Conservation (phyloP, 2,888 invertebrate species). For the Lucinisca nassula region DNA sequence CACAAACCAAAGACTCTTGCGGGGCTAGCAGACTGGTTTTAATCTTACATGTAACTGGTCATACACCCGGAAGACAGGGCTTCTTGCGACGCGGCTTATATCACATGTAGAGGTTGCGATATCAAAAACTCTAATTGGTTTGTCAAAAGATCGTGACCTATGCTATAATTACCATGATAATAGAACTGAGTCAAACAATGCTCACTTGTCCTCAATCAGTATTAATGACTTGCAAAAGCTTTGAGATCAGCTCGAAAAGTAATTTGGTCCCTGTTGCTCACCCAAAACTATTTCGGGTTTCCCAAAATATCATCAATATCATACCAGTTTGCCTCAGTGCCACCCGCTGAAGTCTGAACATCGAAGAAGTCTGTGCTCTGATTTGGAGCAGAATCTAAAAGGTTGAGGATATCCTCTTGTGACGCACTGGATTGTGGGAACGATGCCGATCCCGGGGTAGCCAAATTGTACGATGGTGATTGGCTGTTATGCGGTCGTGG, state of each 20-base stretch:
- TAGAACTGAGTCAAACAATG: too few relatives aligned
- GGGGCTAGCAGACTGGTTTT: too few relatives aligned
- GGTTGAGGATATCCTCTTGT: constrained; percentile 92
- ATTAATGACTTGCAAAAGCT: too few relatives aligned
- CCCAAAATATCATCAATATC: constrained; percentile 69
- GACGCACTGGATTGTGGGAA: constrained; percentile 70
- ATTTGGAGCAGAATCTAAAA: constrained; percentile 92
- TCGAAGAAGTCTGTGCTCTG: constrained; percentile 92
- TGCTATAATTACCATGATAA: too few relatives aligned
- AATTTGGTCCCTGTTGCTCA: not conserved
- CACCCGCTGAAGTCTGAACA: constrained; percentile 82
- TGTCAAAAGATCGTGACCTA: too few relatives aligned
- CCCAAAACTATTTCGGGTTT: constrained; percentile 8
- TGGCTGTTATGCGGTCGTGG: constrained; percentile 70
- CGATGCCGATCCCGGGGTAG: constrained; percentile 48
- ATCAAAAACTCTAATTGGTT: too few relatives aligned
- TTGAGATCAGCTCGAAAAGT: not conserved
- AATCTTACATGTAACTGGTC: too few relatives aligned
- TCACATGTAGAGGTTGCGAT: too few relatives aligned
- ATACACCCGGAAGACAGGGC: too few relatives aligned
- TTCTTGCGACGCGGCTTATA: too few relatives aligned
- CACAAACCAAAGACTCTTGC: too few relatives aligned
- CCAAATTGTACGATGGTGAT: constrained; percentile 65
- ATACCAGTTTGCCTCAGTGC: constrained; percentile 67
- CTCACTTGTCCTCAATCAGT: too few relatives aligned